These are phyloP conservation scores for Thinocorus orbignyianus DNA, from an alignment of 2,113 vertebrate species.

Conservation along the genomic window DNA sequence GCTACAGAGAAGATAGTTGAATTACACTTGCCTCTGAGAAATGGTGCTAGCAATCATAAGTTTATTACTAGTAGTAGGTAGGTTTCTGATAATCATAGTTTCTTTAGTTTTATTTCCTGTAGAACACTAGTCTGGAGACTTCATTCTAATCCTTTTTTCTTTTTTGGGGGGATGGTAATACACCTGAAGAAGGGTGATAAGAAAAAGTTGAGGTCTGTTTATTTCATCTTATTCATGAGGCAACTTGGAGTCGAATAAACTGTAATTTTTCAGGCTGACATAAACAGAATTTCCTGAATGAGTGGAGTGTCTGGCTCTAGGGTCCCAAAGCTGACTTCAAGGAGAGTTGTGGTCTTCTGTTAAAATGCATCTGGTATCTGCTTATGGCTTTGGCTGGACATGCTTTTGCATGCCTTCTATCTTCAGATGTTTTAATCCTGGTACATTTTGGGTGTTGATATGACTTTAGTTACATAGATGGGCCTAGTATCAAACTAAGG, in stretches of 20 bases:
- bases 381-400: background rate
- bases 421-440: background rate
- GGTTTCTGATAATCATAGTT: background rate
- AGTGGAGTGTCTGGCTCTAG: background rate
- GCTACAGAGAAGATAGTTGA: background rate
- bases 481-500: background rate
- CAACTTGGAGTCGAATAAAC: background rate
- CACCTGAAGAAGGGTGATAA: background rate
- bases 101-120: background rate
- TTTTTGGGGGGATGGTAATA: background rate
- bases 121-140: background rate
- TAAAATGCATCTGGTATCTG: background rate
- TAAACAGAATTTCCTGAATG: background rate
- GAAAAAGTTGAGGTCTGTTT: background rate
- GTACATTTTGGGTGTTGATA: background rate
- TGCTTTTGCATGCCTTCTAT: background rate
- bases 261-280: background rate
- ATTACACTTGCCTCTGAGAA: background rate
- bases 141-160: background rate
- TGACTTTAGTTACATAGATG: background rate
- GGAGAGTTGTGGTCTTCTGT: background rate
- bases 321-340: background rate
- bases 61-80: background rate
- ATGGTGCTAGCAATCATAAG: background rate
- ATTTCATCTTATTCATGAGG: background rate